Percentiles rank a stretch among this genome's conserved stretches.
phyloP scores from a whole-genome alignment of 1,140 invertebrate species.

The Thaumetopoea pityocampa region DNA sequence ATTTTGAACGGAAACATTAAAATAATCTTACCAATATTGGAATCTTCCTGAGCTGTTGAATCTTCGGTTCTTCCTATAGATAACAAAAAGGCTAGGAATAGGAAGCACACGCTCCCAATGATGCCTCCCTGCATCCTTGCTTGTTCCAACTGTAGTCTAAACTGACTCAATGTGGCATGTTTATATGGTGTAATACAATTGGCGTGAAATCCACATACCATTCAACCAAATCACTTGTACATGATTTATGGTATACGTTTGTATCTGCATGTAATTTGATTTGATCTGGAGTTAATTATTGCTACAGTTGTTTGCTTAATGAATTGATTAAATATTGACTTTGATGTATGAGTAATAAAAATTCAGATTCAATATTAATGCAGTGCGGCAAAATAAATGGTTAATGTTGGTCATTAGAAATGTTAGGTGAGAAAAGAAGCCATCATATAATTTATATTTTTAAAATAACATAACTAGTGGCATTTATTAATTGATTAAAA shows the following conservation, averaged over 20 bases:
- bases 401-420: too few relatives aligned
- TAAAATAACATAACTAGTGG: too few relatives aligned
- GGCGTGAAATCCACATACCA: conserved; percentile 3
- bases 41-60: conserved; percentile 13
- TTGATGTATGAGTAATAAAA: too few relatives aligned
- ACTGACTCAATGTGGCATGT: conserved; percentile 14
- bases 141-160: conserved; percentile 24
- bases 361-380: too few relatives aligned
- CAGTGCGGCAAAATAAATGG: too few relatives aligned
- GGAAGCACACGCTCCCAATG: conserved; percentile 34
- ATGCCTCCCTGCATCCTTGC: conserved; percentile 38
- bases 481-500: too few relatives aligned
- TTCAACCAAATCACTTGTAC: neutral
- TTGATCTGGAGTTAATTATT: conserved; percentile 8
- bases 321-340: neutral
- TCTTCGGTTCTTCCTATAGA: conserved; percentile 27
- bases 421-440: too few relatives aligned
- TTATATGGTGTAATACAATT: conserved; percentile 2
- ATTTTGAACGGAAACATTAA: too few relatives aligned
- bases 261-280: conserved; percentile 1
- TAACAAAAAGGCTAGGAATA: conserved; percentile 45
- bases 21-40: conserved; percentile 24
- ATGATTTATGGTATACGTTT: conserved; percentile 8
- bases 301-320: neutral
- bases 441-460: too few relatives aligned